Conservation (phyloP, 2,888 invertebrate species). For the Clistopyga incitator region DNA sequence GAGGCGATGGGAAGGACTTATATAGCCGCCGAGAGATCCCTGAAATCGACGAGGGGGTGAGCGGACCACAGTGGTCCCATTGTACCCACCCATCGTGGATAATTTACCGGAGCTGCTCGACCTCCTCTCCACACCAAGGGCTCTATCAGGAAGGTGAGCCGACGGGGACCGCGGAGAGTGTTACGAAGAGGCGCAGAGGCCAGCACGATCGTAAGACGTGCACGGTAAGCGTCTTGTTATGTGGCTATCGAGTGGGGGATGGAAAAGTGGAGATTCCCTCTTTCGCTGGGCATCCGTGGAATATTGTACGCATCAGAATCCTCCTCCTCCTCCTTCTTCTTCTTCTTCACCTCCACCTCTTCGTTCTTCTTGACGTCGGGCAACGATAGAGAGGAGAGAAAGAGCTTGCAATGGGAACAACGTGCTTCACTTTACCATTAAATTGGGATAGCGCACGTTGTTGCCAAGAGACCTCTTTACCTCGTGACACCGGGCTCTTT, state of each 20-base stretch:
- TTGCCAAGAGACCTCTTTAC: conserved; percentile 57
- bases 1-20: conserved; percentile 1
- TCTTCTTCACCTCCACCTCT: neutral
- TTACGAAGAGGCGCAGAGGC: conserved; percentile 21
- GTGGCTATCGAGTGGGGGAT: conserved; percentile 39
- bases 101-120: conserved; percentile 43
- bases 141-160: conserved; percentile 7
- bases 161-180: neutral
- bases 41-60: conserved; percentile 32
- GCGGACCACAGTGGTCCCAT: conserved; percentile 28
- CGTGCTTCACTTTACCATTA: conserved; percentile 52
- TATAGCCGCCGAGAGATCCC: conserved; percentile 38
- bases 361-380: conserved; percentile 44
- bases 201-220: conserved; percentile 31
- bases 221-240: conserved; percentile 56
- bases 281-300: conserved; percentile 36
- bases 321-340: conserved; percentile 17
- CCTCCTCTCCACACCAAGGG: conserved; percentile 24
- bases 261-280: conserved; percentile 14
- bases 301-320: conserved; percentile 55
- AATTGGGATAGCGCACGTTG: conserved; percentile 42
- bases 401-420: conserved; percentile 39
- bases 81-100: conserved; percentile 33
- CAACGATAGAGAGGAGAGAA: conserved; percentile 40
- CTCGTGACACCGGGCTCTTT: conserved; percentile 64